Evolutionary conservation across 2,888 invertebrate genomes (phyloP).

Genomic region (Nebria salina): DNA sequence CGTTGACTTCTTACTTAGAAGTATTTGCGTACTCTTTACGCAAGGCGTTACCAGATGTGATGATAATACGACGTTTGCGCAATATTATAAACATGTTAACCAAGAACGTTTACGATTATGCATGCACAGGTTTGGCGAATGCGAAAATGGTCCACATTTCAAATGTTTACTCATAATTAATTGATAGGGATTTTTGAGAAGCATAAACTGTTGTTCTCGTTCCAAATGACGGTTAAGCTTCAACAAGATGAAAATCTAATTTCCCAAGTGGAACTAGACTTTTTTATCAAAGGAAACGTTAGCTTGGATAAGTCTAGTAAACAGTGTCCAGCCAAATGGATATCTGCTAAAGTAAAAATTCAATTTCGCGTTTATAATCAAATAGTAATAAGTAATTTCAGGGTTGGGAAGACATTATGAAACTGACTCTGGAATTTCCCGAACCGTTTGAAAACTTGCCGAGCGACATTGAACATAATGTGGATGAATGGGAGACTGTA

Average conservation of each 20-base stretch:
- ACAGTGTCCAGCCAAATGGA: conserved; percentile 77
- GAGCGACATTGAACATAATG: conserved; percentile 67
- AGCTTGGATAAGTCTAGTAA: conserved; percentile 77
- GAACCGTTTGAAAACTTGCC: conserved; percentile 73
- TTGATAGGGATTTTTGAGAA: conserved; percentile 84
- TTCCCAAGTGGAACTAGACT: conserved; percentile 79
- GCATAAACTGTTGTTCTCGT: conserved; percentile 89
- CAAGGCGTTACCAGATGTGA: conserved; percentile 84
- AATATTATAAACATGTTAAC: conserved; percentile 89
- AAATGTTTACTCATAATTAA: background rate
- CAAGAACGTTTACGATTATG: conserved; percentile 89
- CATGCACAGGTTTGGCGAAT: conserved; percentile 74
- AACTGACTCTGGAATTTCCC: conserved; percentile 75
- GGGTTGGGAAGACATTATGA: conserved; percentile 87
- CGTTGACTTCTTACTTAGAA: conserved; percentile 83
- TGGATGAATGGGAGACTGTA: conserved; percentile 75
- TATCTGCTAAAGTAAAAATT: conserved; percentile 66
- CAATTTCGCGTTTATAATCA: background rate
- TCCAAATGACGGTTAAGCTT: conserved; percentile 88
- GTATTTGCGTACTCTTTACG: conserved; percentile 84
- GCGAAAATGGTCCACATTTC: background rate
- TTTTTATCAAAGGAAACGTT: conserved; percentile 90
- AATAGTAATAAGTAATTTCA: conserved; percentile 55
- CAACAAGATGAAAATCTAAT: conserved; percentile 75
- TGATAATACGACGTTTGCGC: conserved; percentile 75